Evolutionary conservation across 53 echinoderm and acorn worm species (phyloP), one percentile per base, ranked within the genome.

Genomic region (Arbacia lixula): DNA sequence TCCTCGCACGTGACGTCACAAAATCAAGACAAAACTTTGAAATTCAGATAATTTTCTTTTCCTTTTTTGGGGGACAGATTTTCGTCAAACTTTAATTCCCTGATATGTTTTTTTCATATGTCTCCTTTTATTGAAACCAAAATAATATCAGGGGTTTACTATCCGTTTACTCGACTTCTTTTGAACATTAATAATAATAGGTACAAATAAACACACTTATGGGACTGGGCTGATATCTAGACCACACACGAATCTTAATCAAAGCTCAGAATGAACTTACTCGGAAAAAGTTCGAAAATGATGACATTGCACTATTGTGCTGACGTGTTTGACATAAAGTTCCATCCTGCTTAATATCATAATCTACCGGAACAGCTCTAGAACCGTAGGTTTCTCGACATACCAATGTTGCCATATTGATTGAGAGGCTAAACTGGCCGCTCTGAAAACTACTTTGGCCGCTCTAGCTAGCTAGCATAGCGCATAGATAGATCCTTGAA

Each of bases 321-420:
- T 62, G 14, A 28, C 43, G 29, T 46, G 49, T 39, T 40, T 81
- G 62, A 14, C 28, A 42, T 30, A 81, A 30, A 16, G 4, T 40
- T 16, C 81, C 81, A 63, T 81, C 81, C 41, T 81, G 36, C 38
- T 60, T 60, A 39, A 57, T 17, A 57, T 58, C 19, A 60, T 78
- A 78, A 60, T 78, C 78, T 40, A 37, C 60, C 8, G 78, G 78
- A 58, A 58, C 78, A 2, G 58, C 35, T 1, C 25, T n/a, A 26
- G 78, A 78, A 38, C 78, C 78, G 30, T 78, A 78, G 4, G 78
- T 78, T 78, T 78, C 78, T 40, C 78, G 35, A 39, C 78, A 78
- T 16, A 78, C 60, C 58, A 78, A 42, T 37, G 53, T 74, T 27
- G 51, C 52, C 74, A 74, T 74, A n/a, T n/a, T n/a, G n/a, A n/a